Percentiles rank a stretch among this genome's conserved stretches.
phyloP scores from a whole-genome alignment of 1,140 invertebrate species.

The Cydia amplana region DNA sequence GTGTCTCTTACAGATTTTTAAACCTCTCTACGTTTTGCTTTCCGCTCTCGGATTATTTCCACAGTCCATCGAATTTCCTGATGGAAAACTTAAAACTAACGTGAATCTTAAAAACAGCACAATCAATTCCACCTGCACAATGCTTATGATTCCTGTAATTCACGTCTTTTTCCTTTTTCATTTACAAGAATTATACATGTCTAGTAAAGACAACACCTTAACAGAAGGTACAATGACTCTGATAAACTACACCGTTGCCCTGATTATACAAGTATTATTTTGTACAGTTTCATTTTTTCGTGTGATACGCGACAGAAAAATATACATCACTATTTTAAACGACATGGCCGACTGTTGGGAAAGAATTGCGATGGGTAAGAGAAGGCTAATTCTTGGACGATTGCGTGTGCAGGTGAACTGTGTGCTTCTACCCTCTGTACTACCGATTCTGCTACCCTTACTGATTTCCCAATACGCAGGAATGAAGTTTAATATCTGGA shows the following conservation, averaged over 20 bases:
- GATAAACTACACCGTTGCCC: neutral
- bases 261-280: neutral
- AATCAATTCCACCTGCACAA: neutral
- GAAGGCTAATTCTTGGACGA: conserved; percentile 14
- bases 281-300: neutral
- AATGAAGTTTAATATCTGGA: neutral
- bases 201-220: neutral
- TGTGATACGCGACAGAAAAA: neutral
- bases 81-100: neutral
- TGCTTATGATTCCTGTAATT: neutral
- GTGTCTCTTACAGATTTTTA: neutral
- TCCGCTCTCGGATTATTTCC: conserved; percentile 6
- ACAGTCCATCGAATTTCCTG: neutral
- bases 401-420: conserved; percentile 7
- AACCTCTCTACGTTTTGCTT: neutral
- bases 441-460: neutral
- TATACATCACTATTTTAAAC: neutral
- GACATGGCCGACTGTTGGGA: neutral
- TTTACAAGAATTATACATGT: neutral
- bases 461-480: neutral
- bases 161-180: neutral
- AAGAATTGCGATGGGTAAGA: neutral
- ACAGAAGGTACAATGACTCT: neutral
- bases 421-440: neutral
- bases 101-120: neutral